phyloP scores from a whole-genome alignment of 2,113 vertebrate species.

The Gnathonemus longibarbis region DNA sequence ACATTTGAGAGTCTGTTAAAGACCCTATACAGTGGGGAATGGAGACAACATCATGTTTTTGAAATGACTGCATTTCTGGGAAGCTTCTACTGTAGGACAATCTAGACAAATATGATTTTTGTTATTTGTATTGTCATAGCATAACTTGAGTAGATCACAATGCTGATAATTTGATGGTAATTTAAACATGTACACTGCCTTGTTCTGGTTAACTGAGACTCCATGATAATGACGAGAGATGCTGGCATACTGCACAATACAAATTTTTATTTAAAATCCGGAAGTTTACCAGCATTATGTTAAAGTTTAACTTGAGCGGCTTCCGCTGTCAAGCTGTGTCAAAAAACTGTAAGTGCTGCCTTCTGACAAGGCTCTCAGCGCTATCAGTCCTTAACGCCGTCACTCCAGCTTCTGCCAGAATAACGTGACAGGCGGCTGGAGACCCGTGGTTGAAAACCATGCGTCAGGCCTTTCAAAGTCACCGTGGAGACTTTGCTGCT shows the following conservation, averaged over 20 bases:
- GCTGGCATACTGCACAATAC: neutral
- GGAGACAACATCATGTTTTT: neutral
- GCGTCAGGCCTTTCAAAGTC: neutral
- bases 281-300: neutral
- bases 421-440: neutral
- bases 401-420: neutral
- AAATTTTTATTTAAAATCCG: neutral
- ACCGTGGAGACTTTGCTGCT: neutral
- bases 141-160: neutral
- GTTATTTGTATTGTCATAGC: neutral
- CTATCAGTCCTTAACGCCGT: neutral
- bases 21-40: neutral
- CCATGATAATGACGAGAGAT: neutral
- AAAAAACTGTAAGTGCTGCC: neutral
- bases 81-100: neutral
- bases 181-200: neutral
- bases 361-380: neutral
- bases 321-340: neutral
- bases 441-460: neutral
- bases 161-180: neutral
- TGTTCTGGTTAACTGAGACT: neutral
- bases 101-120: neutral
- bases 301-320: neutral
- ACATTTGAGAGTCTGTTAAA: neutral
- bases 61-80: neutral